Evolutionary conservation across 2,797 vertebrate genomes (phyloP), one percentile per base, ranked within the genome.

Genomic region (Gallinago solitaria): DNA sequence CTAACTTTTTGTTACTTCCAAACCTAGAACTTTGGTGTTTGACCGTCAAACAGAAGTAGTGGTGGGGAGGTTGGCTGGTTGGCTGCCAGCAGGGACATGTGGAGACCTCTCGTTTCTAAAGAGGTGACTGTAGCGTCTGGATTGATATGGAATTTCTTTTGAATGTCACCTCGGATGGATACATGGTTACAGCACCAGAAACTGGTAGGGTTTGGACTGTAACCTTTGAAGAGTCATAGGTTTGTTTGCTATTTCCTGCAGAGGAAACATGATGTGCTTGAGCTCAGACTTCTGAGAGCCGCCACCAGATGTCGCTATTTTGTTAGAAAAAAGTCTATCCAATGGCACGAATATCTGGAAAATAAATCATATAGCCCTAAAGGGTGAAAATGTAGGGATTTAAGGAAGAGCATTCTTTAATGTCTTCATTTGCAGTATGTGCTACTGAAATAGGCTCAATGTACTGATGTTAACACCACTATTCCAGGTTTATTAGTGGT

Each of bases 241-340:
- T 77, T 83, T 82, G 12, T 53, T 35, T 47, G 4, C 50, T 37
- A 1, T 10, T 65, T 70, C 20, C 1, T 4, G 37, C 16, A 6
- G 25, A 19, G 30, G 53, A 43, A 17, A 9, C 2, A 39, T 2
- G 23, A 2, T 11, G 48, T 51, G n/a, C 48, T 64, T 25, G 6
- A 73, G 30, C 23, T 67, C 24, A 85, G 30, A 35, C 65, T 95
- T 94, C 74, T 83, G 86, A 77, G 9, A 93, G 96, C 93, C 68
- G 91, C 98, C 98, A 98, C 97, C 83, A 98, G 98, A 94, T 98
- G 98, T 98, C 97, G 96, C 95, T 95, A 70, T 97, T 96, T 75
- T 80, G 96, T 95, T 83, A 96, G 57, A 28, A 51, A 94, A 94
- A 96, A 87, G 6, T 82, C 56, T 41, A 20, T 57, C 73, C 63